These are phyloP conservation scores for Zaprionus capensis DNA, from an alignment of 1,140 invertebrate genomes.

Conservation along the genomic window DNA sequence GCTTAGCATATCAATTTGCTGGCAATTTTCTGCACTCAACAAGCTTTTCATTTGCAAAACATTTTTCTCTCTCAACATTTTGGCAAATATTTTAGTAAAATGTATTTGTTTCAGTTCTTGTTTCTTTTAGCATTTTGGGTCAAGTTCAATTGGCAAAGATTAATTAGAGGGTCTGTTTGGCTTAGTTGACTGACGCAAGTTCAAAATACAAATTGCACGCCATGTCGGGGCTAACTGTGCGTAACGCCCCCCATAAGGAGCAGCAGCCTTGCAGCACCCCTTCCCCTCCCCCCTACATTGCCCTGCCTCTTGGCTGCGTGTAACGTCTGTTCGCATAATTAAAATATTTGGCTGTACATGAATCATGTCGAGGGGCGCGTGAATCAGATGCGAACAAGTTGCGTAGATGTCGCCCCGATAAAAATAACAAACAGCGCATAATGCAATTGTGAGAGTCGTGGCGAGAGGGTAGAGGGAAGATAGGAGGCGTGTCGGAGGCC, in stretches of 20 bases:
- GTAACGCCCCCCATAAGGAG: constrained; percentile 29
- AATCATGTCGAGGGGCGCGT: constrained; percentile 42
- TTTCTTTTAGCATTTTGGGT: constrained; percentile 61
- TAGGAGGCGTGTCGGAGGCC: constrained; percentile 4
- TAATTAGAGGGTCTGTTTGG: constrained; percentile 74
- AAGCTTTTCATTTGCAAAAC: background rate
- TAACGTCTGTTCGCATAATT: constrained; percentile 41
- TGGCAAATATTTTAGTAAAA: background rate
- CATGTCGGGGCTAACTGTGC: constrained; percentile 51
- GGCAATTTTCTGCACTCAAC: background rate
- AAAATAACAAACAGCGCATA: constrained; percentile 60
- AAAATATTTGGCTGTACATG: constrained; percentile 52
- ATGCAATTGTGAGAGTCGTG: constrained; percentile 29
- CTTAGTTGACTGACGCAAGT: constrained; percentile 46
- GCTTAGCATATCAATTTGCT: constrained; percentile 1
- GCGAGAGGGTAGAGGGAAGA: background rate
- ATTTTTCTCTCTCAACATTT: background rate
- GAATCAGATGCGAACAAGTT: constrained; percentile 50
- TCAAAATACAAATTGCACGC: constrained; percentile 57
- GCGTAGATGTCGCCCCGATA: constrained; percentile 55
- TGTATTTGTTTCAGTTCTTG: background rate
- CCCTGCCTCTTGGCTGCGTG: background rate
- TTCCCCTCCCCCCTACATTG: too few relatives aligned
- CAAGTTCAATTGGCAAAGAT: constrained; percentile 75
- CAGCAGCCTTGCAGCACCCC: background rate